Evolutionary conservation across 1,140 invertebrate genomes (phyloP), one percentile per base, ranked within the genome.

Genomic region (Vanessa tameamea): DNA sequence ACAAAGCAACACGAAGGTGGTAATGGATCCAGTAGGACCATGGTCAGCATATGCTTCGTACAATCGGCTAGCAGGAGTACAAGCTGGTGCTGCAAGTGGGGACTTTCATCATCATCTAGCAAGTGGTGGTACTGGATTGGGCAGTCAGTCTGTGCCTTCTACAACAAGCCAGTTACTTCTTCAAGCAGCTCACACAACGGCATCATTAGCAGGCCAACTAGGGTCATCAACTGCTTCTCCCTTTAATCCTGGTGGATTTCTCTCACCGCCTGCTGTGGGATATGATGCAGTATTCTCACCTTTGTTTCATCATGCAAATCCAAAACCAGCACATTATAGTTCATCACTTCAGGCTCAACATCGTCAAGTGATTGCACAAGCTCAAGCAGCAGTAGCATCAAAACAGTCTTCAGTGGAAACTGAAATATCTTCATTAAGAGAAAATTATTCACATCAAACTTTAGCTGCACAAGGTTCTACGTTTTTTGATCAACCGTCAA

Each of bases 11-110:
- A 90, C 88, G 85, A 86, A 92, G 89, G 87, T 92, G 90, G 91
- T 91, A 90, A 96, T 96, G 95, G 96, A 96, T 95, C 95, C 96
- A 86, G 95, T 95, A 91, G 95, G 95, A 93, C 95, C 96, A 93
- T 96, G 96, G 96, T 95, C 94, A 87, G 94, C 94, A 86, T 96
- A 96, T 88, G 93, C 95, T 82, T 95, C 95, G 64, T 96, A 96
- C 94, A 96, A 96, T 92, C 95, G 95, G 79, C 89, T 96, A 87
- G 92, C 94, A 78, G 93, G 94, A 75, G 94, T 95, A 79, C 93
- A 95, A 78, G 93, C 94, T 64, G 93, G 93, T 84, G 93, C 94
- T 81, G 87, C 94, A 80, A 93, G 89, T 83, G 93, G 94, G 75
- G 95, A 96, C 78, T 94, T 95, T 87, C 94, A 95, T 86, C 95